These are phyloP conservation scores for Enoplosus armatus DNA, from an alignment of 2,797 vertebrate genomes.

Conservation along the genomic window DNA sequence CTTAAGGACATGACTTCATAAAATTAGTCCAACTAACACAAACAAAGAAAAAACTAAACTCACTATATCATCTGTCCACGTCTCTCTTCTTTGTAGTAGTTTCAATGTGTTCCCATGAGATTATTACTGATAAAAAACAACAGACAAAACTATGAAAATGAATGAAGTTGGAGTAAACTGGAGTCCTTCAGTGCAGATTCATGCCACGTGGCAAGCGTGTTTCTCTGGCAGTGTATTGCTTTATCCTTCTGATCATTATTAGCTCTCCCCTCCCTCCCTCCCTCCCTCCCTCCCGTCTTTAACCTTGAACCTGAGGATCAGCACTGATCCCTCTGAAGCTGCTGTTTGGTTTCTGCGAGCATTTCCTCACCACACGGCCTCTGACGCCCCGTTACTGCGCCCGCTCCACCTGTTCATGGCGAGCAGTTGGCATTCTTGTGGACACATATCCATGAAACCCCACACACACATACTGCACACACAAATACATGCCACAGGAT, in stretches of 20 bases:
- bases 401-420: constrained; percentile 52
- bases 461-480: neutral
- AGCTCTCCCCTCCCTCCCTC: neutral
- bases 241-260: constrained; percentile 12
- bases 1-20: too few species aligned
- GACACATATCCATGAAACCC: constrained; percentile 10
- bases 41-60: too few species aligned
- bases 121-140: neutral
- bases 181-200: too few species aligned
- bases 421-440: constrained; percentile 47
- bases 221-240: neutral
- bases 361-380: constrained; percentile 9
- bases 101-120: neutral
- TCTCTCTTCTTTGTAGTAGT: neutral
- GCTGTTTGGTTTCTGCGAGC: constrained; percentile 36
- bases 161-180: neutral
- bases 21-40: too few species aligned
- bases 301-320: constrained; percentile 57
- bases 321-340: constrained; percentile 39
- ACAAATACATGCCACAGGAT: constrained; percentile 9
- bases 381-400: neutral
- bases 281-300: constrained; percentile 15
- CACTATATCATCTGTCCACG: too few species aligned
- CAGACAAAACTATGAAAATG: neutral
- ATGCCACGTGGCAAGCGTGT: neutral